Evolutionary conservation across 2,113 vertebrate genomes (phyloP).

Genomic region (Ailuropoda melanoleuca): DNA sequence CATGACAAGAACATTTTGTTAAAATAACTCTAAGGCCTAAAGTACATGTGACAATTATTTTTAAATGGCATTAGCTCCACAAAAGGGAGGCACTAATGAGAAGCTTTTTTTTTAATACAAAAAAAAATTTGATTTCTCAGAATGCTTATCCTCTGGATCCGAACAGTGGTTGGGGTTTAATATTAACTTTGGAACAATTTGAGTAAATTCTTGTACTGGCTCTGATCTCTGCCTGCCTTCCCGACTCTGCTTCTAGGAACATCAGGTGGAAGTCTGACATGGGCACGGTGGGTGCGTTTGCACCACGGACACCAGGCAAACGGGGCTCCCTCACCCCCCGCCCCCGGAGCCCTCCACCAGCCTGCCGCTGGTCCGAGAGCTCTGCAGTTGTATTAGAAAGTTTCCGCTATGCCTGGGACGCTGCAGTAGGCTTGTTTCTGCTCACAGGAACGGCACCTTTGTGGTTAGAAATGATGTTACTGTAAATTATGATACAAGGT

Average conservation of each 20-base stretch:
- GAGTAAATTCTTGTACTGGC: neutral
- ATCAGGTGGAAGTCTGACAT: neutral
- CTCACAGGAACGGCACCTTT: neutral
- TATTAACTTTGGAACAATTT: conserved; percentile 41
- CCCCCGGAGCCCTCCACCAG: neutral
- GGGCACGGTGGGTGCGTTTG: neutral
- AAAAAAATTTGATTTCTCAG: neutral
- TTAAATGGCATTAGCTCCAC: conserved; percentile 23
- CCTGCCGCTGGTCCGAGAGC: neutral
- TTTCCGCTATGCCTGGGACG: neutral
- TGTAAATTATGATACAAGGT: neutral
- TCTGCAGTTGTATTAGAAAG: conserved; percentile 54
- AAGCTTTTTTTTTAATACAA: neutral
- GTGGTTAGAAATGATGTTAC: neutral
- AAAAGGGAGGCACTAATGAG: neutral
- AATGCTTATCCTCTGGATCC: neutral
- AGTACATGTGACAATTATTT: conserved; percentile 27
- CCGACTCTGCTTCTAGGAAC: fast-evolving
- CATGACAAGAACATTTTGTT: conserved; percentile 59
- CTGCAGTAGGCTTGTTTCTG: neutral
- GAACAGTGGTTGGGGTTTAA: neutral
- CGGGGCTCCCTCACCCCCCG: neutral
- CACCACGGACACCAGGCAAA: neutral
- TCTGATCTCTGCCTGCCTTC: neutral
- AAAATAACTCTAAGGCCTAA: conserved; percentile 4